Conservation (phyloP, 2,797 vertebrate species). For the Diglossa cyanea region DNA sequence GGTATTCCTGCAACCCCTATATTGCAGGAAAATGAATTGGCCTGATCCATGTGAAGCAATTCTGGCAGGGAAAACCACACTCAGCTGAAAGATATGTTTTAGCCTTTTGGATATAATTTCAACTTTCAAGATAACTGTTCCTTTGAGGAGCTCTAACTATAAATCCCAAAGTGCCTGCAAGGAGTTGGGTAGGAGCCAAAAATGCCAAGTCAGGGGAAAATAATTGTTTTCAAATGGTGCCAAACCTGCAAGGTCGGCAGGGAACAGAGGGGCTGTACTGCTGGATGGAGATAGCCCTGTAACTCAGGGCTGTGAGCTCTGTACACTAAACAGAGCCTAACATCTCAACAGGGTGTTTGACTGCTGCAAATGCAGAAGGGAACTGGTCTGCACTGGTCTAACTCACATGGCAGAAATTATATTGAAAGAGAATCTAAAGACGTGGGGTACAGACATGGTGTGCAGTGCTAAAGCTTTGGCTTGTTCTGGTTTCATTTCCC, state of each 20-base stretch:
- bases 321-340: conserved; percentile 38
- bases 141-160: neutral
- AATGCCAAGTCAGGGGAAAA: conserved; percentile 10
- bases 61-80: neutral
- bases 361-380: neutral
- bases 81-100: neutral
- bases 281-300: neutral
- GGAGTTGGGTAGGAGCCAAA: conserved; percentile 23
- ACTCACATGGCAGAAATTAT: neutral
- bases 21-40: neutral
- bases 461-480: neutral
- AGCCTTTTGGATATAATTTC: conserved; percentile 15
- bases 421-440: conserved; percentile 16
- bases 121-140: conserved; percentile 22
- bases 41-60: neutral
- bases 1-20: neutral
- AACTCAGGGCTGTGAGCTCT: neutral
- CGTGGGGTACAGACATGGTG: accelerated
- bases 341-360: neutral
- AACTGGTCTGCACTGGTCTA: neutral
- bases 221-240: conserved; percentile 66
- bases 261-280: neutral
- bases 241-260: conserved; percentile 25
- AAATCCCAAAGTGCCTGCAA: neutral
- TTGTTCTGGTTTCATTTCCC: neutral